Base-by-base conservation (phyloP, 2,797 vertebrate species). In the Gephyroberyx darwinii region DNA sequence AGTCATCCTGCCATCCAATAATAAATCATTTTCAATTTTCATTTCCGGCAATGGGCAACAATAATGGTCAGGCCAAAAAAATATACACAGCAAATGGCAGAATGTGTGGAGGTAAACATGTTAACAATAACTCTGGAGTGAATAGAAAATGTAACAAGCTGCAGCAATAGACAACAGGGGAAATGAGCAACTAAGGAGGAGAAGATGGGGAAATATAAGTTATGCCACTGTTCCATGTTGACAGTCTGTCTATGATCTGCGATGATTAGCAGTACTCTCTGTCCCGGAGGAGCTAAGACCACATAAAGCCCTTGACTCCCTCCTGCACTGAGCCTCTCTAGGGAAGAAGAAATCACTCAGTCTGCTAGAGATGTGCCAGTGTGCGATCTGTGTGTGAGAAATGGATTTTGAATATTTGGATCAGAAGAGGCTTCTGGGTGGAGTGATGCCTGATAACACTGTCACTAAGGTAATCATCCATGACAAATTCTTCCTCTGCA, bases 371-470 rank as follows among this genome's bases (percentile, higher is more conserved):
- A 83, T 75, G 83, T 76, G 77, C 76, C 82, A 81, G 78, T 48
- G 3, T 75, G 80, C 45, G 58, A 77, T 74, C 69, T 53, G 63
- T 73, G 75, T 60, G 54, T 75, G 85, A 84, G 75, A 77, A 87
- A 86, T 83, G 78, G 71, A 84, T 87, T 89, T 86, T 80, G 80
- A 88, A 88, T 85, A 82, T 88, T 89, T 85, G 84, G 82, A 86
- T 88, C 75, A 84, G 82, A 83, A 22, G 79, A 85, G 74, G 80
- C 77, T 83, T 75, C 82, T 79, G 84, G 83, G 83, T 68, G 77
- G 81, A 83, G 76, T 78, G 80, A 83, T 58, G 77, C 69, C 82
- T 79, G 82, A 88, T 84, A 88, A 88, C 81, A 54, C 78, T 81
- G 87, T 85, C 81, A 85, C 66, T 43, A 59, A 88, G 69, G 77